Percentiles rank a stretch among this genome's conserved stretches.
Conservation (phyloP, 2,113 vertebrate species). For the Chinchilla lanigera region DNA sequence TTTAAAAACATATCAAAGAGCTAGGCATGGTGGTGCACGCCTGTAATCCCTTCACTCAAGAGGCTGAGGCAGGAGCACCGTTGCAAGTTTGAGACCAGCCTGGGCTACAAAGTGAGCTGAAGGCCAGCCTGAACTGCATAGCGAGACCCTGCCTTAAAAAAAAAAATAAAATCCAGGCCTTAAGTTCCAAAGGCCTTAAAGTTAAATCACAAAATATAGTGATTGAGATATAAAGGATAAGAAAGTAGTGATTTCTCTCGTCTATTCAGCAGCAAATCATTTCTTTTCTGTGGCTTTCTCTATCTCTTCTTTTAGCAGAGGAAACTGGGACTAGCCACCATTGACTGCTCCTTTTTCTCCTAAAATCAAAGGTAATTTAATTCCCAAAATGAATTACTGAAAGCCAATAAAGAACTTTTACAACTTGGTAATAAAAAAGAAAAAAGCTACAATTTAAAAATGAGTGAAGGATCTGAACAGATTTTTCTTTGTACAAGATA, state of each 20-base stretch:
- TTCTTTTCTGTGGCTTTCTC: not conserved
- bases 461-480: not conserved
- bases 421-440: conserved; percentile 8
- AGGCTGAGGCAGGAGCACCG: too few species aligned
- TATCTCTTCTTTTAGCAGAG: not conserved
- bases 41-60: too few species aligned
- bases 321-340: not conserved
- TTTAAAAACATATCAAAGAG: too few species aligned
- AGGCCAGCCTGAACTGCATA: too few species aligned
- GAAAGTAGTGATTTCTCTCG: not conserved
- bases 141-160: too few species aligned
- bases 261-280: not conserved
- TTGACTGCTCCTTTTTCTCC: not conserved
- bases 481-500: conserved; percentile 1
- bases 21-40: too few species aligned
- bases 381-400: conserved; percentile 29
- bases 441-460: conserved; percentile 28
- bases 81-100: too few species aligned
- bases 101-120: too few species aligned
- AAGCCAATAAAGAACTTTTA: conserved; percentile 34
- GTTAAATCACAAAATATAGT: not conserved
- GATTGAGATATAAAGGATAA: not conserved
- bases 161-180: not conserved
- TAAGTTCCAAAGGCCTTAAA: not conserved
- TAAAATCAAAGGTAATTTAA: conserved; percentile 25